Evolutionary conservation across 1,140 invertebrate genomes (phyloP).

Genomic region (Gonioctena quinquepunctata): DNA sequence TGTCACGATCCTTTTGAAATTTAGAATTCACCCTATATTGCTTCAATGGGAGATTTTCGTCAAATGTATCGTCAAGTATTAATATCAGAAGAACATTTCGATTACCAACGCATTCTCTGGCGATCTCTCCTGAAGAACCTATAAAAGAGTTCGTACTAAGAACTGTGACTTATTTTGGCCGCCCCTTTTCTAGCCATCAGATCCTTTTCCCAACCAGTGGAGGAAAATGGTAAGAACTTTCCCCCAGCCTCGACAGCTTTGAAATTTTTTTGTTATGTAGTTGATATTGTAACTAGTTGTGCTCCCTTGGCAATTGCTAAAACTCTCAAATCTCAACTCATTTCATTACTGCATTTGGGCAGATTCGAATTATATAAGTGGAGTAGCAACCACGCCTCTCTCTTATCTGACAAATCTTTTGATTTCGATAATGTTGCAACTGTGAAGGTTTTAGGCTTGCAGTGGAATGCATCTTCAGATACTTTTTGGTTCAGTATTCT

Average conservation of each 20-base stretch:
- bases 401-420: not conserved
- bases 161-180: constrained; percentile 46
- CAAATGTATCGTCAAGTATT: constrained; percentile 52
- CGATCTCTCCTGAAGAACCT: constrained; percentile 15
- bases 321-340: not conserved
- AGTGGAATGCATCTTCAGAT: not conserved
- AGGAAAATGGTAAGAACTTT: not conserved
- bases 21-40: constrained; percentile 25
- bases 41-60: constrained; percentile 38
- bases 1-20: constrained; percentile 33
- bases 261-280: not conserved
- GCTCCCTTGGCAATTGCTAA: not conserved
- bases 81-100: too few relatives aligned
- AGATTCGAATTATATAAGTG: not conserved
- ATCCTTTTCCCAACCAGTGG: not conserved
- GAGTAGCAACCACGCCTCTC: not conserved
- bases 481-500: not conserved
- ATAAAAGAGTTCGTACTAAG: constrained; percentile 13
- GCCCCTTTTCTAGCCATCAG: constrained; percentile 35
- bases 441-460: not conserved
- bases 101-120: too few relatives aligned
- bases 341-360: not conserved
- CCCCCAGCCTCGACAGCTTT: not conserved
- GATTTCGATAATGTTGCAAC: not conserved
- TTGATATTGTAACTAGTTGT: not conserved